Conservation (phyloP, 2,888 invertebrate genomes). For the Microctonus hyperodae region DNA sequence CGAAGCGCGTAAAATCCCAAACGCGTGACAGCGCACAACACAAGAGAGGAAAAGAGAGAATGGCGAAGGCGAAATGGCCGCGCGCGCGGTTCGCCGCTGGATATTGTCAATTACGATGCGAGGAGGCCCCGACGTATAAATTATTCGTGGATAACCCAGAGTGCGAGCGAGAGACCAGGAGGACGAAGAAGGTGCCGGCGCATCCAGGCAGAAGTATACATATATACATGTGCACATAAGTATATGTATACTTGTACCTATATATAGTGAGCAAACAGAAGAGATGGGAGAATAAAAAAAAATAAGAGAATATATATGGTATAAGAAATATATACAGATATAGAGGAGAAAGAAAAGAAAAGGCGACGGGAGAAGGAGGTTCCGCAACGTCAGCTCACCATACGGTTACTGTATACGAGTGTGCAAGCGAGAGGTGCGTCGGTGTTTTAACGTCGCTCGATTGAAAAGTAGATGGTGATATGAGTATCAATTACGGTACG, state of each 20-base stretch:
- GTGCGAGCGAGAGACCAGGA: conserved; percentile 20
- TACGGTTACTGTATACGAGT: background rate
- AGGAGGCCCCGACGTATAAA: conserved; percentile 45
- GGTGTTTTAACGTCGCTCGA: conserved; percentile 26
- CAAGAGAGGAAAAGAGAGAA: conserved; percentile 39
- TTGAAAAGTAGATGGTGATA: conserved; percentile 29
- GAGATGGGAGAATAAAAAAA: background rate
- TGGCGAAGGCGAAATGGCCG: conserved; percentile 35
- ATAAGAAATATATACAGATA: background rate
- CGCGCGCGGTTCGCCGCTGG: conserved; percentile 39
- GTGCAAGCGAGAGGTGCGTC: background rate
- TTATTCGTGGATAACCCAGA: conserved; percentile 42
- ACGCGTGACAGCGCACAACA: conserved; percentile 34
- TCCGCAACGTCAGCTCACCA: conserved; percentile 18
- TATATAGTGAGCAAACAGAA: background rate
- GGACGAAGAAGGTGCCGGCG: conserved; percentile 18
- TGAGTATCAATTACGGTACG: conserved; percentile 29
- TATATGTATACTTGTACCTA: background rate
- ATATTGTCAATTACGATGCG: conserved; percentile 52
- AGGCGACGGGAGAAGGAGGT: conserved; percentile 15
- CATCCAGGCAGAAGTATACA: background rate
- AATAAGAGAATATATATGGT: conserved; percentile 11
- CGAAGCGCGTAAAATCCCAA: conserved; percentile 52
- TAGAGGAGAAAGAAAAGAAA: conserved; percentile 13
- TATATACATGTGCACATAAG: background rate